Evolutionary conservation across 2,113 vertebrate genomes (phyloP).

Genomic region (Corythornis cristatus): DNA sequence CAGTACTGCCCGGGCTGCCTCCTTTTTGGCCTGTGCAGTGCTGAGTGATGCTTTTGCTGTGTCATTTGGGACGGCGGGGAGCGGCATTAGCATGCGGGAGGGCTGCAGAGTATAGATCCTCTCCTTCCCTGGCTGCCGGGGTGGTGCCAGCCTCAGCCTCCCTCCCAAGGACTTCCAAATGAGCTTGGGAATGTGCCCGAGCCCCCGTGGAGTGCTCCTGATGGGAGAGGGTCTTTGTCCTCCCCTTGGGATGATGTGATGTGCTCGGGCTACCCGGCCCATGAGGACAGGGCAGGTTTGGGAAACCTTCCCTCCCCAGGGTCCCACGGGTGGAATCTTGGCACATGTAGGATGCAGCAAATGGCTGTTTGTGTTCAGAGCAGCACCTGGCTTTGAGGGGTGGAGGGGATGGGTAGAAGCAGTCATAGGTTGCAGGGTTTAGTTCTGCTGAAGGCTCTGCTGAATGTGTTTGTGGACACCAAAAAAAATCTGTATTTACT

Average conservation of each 20-base stretch:
- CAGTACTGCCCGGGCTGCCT: rapidly evolving
- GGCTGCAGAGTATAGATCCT: background rate
- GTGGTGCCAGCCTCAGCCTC: background rate
- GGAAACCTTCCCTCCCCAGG: rapidly evolving
- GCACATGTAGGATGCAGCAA: background rate
- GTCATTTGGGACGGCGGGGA: background rate
- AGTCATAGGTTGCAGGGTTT: background rate
- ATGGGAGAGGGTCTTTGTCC: background rate
- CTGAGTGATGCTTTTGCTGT: background rate
- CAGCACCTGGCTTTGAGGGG: background rate
- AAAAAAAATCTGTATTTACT: background rate
- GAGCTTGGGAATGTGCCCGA: background rate
- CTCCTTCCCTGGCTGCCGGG: background rate
- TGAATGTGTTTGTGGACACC: background rate
- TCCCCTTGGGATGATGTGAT: background rate
- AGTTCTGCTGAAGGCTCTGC: background rate
- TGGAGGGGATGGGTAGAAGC: background rate
- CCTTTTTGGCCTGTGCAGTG: background rate
- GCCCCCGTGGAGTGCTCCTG: background rate
- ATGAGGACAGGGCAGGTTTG: background rate
- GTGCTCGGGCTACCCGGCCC: background rate
- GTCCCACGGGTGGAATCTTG: rapidly evolving
- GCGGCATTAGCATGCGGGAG: background rate
- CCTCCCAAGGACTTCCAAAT: background rate
- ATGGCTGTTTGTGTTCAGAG: background rate